Evolutionary conservation across 2,113 vertebrate species (phyloP).

Genomic region (Poeciliopsis prolifica): DNA sequence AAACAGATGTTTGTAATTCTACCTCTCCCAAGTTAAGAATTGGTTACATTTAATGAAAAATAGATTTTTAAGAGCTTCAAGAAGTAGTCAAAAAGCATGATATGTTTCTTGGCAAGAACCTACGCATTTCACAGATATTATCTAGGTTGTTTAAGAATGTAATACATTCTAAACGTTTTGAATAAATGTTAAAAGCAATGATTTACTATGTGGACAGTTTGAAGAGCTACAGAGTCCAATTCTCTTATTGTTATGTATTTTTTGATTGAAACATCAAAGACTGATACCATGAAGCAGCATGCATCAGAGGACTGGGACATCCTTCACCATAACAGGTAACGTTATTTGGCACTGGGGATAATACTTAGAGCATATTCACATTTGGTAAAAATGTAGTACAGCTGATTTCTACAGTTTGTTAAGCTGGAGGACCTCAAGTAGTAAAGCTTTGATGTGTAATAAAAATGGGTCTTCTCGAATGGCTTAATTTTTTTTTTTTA

Average conservation of each 20-base stretch:
- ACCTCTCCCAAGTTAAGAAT: background rate
- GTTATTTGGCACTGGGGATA: background rate
- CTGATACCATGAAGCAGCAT: background rate
- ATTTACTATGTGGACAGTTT: background rate
- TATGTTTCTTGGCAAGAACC: no score
- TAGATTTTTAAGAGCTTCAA: background rate
- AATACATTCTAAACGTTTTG: background rate
- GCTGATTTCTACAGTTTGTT: background rate
- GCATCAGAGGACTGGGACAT: background rate
- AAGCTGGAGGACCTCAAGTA: background rate
- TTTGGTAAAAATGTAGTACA: background rate
- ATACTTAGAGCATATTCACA: background rate
- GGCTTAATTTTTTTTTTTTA: background rate
- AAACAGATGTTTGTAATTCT: background rate
- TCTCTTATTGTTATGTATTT: background rate
- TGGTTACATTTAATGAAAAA: no score
- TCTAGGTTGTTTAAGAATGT: background rate
- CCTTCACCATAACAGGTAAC: constrained; percentile 5
- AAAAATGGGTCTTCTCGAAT: background rate
- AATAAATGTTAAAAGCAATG: background rate
- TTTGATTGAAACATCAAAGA: background rate
- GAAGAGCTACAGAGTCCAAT: background rate
- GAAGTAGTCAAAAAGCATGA: background rate
- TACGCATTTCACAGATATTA: background rate
- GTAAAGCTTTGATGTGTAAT: background rate